phyloP scores from a whole-genome alignment of 1,140 invertebrate genomes.

The Megalonaias nervosa region DNA sequence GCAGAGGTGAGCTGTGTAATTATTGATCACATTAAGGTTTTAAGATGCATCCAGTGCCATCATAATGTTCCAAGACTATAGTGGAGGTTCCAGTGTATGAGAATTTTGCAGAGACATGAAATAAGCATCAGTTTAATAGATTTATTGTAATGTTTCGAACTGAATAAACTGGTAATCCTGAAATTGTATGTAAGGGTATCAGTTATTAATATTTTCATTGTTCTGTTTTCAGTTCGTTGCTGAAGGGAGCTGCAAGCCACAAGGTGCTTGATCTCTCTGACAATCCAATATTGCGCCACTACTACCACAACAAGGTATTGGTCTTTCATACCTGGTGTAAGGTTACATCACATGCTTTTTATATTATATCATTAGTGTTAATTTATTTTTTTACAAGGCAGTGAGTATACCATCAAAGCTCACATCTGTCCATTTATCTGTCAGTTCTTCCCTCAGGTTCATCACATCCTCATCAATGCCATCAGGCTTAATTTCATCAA shows the following conservation, averaged over 20 bases:
- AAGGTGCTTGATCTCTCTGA: conserved; percentile 92
- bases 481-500: no score
- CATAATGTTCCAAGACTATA: no score
- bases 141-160: background rate
- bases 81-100: no score
- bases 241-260: conserved; percentile 93
- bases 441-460: no score
- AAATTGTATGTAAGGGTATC: background rate
- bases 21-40: background rate
- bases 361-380: background rate
- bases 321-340: background rate
- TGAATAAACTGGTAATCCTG: background rate
- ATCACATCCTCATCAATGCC: no score
- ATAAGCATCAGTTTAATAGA: background rate
- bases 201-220: background rate
- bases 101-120: background rate
- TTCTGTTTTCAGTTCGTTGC: conserved; percentile 71
- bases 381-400: background rate
- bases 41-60: no score
- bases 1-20: background rate
- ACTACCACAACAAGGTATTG: conserved; percentile 88
- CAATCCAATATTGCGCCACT: conserved; percentile 91
- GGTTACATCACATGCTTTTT: background rate
- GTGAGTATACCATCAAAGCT: conserved; percentile 3
- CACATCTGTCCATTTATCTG: no score